Evolutionary conservation across 2,797 vertebrate species (phyloP).

Genomic region (Sebastes itinus): DNA sequence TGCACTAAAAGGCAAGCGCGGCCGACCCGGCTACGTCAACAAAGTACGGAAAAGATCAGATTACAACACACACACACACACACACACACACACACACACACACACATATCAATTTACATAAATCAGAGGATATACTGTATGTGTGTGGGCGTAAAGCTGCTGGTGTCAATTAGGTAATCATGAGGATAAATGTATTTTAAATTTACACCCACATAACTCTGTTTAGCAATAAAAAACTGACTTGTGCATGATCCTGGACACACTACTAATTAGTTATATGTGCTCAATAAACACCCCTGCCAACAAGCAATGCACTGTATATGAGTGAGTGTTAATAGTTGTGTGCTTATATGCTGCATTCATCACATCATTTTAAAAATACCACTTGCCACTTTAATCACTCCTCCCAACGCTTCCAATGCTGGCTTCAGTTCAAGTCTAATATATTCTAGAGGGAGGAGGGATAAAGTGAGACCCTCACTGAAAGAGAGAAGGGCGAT

Average conservation of each 20-base stretch:
- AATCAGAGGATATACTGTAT: neutral
- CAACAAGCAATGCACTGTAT: conserved; percentile 1
- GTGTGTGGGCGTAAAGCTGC: neutral
- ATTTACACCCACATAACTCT: neutral
- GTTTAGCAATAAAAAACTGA: conserved; percentile 27
- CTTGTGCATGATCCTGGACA: conserved; percentile 13
- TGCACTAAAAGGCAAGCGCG: too few species aligned
- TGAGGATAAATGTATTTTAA: neutral
- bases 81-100: too few species aligned
- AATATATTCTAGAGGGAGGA: conserved; percentile 53
- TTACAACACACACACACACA: too few species aligned
- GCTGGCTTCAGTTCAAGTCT: conserved; percentile 58
- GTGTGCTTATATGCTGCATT: conserved; percentile 36
- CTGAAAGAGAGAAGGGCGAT: conserved; percentile 14
- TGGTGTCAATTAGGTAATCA: neutral
- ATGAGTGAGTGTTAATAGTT: conserved; percentile 26
- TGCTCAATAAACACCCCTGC: conserved; percentile 37
- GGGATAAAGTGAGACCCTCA: conserved; percentile 26
- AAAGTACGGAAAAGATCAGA: too few species aligned
- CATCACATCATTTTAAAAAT: conserved; percentile 51
- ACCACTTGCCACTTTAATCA: conserved; percentile 61
- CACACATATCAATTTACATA: neutral
- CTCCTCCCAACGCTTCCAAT: conserved; percentile 41
- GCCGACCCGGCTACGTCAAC: too few species aligned
- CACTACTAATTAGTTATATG: conserved; percentile 55